Base-by-base conservation (phyloP, 2,113 vertebrate genomes). In the Oplegnathus fasciatus region DNA sequence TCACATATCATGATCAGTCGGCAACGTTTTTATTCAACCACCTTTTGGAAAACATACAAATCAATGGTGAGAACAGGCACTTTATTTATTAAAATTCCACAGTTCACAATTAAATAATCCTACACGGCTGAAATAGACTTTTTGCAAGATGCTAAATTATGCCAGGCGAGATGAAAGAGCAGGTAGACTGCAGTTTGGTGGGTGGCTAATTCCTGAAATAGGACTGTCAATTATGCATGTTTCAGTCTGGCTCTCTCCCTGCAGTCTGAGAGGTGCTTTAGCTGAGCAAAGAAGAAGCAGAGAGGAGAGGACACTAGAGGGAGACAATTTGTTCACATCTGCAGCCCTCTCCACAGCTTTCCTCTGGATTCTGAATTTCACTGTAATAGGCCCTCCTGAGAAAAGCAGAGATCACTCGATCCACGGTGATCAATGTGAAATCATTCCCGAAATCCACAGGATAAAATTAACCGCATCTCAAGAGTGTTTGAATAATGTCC, bases 211-310 rank as follows among this genome's bases (percentile, higher is more conserved):
- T 94, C 92, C 91, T 93, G 89, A 94, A 93, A 94, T 93, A 91
- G 93, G 88, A 80, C 89, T 88, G 92, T 94, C 92, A 92, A 90
- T 94, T 94, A 94, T 94, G 92, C 88, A 92, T 94, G 94, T 93
- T 81, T 88, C 85, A 60, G 88, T 81, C 85, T 84, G 82, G 84
- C 87, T 86, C 72, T 82, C 75, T 89, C 86, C 86, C 68, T 85
- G 88, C 92, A 88, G 86, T 77, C 72, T 60, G 75, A 81, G 66
- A 78, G 81, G 81, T 75, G 52, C 84, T 86, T 84, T 76, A 74
- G 69, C 65, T 67, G 50, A 69, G 75, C 62, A 84, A 70, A 82
- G 69, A 72, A 74, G 70, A 37, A 76, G 71, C 69, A 64, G 66
- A 64, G n/a, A 82, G 57, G 71, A 87, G 73, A 86, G 80, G 91